phyloP scores from a whole-genome alignment of 2,113 vertebrate genomes.

The Pao palembangensis region DNA sequence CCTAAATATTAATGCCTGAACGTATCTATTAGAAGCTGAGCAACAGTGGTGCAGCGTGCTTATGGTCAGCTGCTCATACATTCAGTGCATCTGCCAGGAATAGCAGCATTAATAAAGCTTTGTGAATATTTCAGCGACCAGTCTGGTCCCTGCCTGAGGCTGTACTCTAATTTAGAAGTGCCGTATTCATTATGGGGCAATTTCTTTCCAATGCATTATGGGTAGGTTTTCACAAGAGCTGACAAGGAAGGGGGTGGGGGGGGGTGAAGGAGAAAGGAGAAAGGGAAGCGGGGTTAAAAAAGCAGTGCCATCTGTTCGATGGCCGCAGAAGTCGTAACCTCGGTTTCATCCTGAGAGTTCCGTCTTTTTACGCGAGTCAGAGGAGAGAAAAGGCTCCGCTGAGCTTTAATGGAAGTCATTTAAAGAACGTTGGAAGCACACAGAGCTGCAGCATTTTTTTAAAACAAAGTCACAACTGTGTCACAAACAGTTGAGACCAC shows the following conservation, averaged over 20 bases:
- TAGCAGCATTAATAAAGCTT: conserved; percentile 56
- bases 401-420: conserved; percentile 26
- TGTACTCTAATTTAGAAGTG: conserved; percentile 43
- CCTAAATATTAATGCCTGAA: too few relatives aligned
- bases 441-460: neutral
- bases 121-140: conserved; percentile 64
- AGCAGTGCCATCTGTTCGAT: conserved; percentile 40
- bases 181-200: conserved; percentile 53
- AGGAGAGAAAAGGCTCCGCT: conserved; percentile 25
- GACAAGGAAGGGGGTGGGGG: conserved; percentile 17
- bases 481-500: too few relatives aligned
- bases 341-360: conserved; percentile 22
- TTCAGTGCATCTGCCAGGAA: conserved; percentile 51
- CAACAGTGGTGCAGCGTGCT: conserved; percentile 27
- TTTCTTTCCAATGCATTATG: conserved; percentile 46
- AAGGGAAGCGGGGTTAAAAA: conserved; percentile 12
- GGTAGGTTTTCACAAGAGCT: conserved; percentile 38
- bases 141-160: conserved; percentile 53
- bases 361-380: conserved; percentile 5
- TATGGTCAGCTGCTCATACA: conserved; percentile 35
- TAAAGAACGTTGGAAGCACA: conserved; percentile 13
- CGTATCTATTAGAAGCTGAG: conserved; percentile 7
- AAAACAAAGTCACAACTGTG: neutral
- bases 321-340: conserved; percentile 13
- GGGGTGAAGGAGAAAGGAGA: neutral